These are phyloP conservation scores for Eubasilissa regina DNA, from an alignment of 1,140 invertebrate species.

Conservation along the genomic window DNA sequence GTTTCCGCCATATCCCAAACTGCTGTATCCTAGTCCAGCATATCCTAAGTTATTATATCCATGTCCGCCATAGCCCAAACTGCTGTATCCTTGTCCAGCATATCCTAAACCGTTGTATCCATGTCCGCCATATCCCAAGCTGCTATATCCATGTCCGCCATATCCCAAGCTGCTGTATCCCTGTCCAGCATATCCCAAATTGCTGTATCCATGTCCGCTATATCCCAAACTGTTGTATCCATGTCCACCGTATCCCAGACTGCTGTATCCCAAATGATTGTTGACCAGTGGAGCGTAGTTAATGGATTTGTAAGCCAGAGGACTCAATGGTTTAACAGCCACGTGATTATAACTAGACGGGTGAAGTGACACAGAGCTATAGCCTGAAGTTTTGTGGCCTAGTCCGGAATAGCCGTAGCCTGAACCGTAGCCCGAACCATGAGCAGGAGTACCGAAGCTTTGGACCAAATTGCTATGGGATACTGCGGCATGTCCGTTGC, in stretches of 20 bases:
- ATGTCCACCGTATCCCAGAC: not conserved
- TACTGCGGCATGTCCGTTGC: not conserved
- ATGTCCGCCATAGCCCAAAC: not conserved
- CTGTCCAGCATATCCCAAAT: constrained; percentile 28
- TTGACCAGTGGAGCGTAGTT: not conserved
- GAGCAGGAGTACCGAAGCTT: not conserved
- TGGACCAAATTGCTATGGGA: constrained; percentile 6
- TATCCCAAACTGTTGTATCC: constrained; percentile 27
- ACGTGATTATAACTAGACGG: not conserved
- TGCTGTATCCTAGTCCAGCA: not conserved
- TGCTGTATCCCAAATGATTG: not conserved
- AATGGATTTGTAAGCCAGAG: not conserved
- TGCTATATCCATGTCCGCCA: constrained; percentile 6
- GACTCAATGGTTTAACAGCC: not conserved
- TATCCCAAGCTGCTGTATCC: constrained; percentile 19
- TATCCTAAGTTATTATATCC: constrained; percentile 1
- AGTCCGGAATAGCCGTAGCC: not conserved
- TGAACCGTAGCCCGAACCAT: not conserved
- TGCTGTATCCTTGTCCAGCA: not conserved
- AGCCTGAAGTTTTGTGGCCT: not conserved
- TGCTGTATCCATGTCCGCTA: constrained; percentile 13
- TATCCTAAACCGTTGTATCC: not conserved
- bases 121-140: not conserved
- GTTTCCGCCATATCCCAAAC: constrained; percentile 19
- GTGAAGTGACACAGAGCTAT: not conserved